Percentiles rank a stretch among this genome's conserved stretches.
These are phyloP conservation scores for Bovichtus variegatus DNA, from an alignment of 2,797 vertebrate genomes.

Conservation along the genomic window DNA sequence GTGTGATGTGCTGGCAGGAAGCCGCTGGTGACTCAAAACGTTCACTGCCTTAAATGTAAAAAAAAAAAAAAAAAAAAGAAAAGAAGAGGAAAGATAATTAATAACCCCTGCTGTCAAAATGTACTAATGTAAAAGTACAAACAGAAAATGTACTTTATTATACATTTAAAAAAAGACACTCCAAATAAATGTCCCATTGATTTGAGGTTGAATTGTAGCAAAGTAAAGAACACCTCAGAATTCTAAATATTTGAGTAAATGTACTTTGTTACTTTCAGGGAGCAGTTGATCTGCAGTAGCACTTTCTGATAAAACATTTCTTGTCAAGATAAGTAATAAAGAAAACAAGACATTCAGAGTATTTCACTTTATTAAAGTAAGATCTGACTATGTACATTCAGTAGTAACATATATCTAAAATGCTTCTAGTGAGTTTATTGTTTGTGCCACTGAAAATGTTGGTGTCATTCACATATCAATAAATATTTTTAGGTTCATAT, in stretches of 20 bases:
- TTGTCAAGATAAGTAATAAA: neutral
- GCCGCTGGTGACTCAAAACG: neutral
- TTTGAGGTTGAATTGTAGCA: too few relatives aligned
- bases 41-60: neutral
- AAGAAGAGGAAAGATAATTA: too few relatives aligned
- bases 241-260: neutral
- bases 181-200: too few relatives aligned
- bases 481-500: neutral
- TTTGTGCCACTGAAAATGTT: neutral
- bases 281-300: neutral
- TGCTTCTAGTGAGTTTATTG: neutral
- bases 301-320: neutral
- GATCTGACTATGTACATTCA: neutral
- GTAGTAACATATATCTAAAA: neutral
- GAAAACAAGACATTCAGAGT: neutral
- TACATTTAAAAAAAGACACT: neutral
- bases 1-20: neutral
- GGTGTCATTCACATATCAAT: neutral
- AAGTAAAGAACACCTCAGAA: neutral
- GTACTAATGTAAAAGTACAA: neutral
- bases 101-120: neutral
- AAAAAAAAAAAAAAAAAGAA: too few relatives aligned
- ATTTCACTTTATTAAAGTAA: conserved; percentile 2
- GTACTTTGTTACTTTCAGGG: neutral
- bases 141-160: neutral